Conservation (phyloP, 2,888 invertebrate genomes). For the Dryadula phaetusa region DNA sequence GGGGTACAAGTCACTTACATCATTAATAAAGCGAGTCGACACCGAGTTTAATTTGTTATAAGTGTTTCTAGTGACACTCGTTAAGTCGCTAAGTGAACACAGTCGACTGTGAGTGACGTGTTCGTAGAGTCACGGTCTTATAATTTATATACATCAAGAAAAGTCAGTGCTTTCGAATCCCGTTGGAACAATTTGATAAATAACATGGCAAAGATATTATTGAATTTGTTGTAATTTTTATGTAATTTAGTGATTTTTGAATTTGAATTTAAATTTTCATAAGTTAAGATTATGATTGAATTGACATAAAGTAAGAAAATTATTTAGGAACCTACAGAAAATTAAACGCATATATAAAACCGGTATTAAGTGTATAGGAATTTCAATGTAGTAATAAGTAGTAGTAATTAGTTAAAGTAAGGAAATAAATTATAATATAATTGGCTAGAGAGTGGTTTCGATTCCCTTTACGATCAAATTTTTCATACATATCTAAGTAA, state of each 20-base stretch:
- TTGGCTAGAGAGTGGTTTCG: no score
- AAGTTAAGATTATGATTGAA: no score
- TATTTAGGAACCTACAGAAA: no score
- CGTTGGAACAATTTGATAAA: background rate
- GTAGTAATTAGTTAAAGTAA: no score
- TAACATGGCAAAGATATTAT: background rate
- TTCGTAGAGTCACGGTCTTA: conserved; percentile 41
- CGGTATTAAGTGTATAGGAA: no score
- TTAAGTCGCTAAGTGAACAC: conserved; percentile 37
- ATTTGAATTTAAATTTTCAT: no score
- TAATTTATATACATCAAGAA: conserved; percentile 39
- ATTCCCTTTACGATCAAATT: no score
- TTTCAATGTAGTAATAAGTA: background rate
- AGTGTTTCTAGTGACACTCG: conserved; percentile 44
- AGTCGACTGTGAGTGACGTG: conserved; percentile 39
- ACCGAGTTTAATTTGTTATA: conserved; percentile 53
- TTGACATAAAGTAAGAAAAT: no score
- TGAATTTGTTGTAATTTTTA: background rate
- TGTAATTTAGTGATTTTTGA: no score
- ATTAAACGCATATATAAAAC: no score
- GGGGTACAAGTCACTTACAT: conserved; percentile 65
- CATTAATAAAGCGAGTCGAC: conserved; percentile 59
- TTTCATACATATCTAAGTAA: no score
- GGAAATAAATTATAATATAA: no score
- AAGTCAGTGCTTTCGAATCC: conserved; percentile 19